A percentile compares a stretch with the other conserved stretches of the same genome.
Conservation (phyloP, 2,113 vertebrate genomes). For the Peromyscus maniculatus region DNA sequence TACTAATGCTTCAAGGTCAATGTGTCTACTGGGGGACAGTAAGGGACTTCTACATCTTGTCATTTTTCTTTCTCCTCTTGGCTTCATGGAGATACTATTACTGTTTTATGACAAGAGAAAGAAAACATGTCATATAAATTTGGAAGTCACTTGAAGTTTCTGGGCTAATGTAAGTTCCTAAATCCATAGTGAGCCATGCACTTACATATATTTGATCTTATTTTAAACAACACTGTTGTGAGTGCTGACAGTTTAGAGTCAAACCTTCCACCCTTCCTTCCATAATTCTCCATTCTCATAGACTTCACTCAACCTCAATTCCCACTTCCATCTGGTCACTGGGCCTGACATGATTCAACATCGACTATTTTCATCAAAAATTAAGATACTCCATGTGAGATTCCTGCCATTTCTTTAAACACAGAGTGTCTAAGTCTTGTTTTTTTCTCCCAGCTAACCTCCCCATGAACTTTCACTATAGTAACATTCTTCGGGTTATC, state of each 20-base stretch:
- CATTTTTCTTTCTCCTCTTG: not conserved
- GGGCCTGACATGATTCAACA: not conserved
- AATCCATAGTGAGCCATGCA: not conserved
- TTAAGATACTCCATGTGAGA: not conserved
- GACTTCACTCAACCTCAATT: not conserved
- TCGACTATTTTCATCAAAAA: not conserved
- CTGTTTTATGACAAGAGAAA: constrained; percentile 40
- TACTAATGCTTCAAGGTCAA: not conserved
- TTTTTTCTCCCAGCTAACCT: not conserved
- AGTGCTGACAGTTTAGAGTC: not conserved
- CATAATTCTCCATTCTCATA: constrained; percentile 10
- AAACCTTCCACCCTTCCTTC: not conserved
- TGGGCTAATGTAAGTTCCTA: constrained; percentile 27
- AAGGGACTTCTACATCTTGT: not conserved
- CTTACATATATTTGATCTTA: not conserved
- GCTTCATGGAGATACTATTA: not conserved
- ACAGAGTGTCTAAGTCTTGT: not conserved
- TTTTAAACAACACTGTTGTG: not conserved
- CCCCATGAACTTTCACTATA: not conserved
- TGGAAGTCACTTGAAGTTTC: constrained; percentile 30
- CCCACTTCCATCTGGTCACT: not conserved
- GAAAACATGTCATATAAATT: constrained; percentile 35
- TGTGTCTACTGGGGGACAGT: not conserved
- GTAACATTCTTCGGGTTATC: not conserved
- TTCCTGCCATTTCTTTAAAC: constrained; percentile 36